Evolutionary conservation across 2,888 invertebrate genomes (phyloP).

Genomic region (Ichneumon xanthorius): DNA sequence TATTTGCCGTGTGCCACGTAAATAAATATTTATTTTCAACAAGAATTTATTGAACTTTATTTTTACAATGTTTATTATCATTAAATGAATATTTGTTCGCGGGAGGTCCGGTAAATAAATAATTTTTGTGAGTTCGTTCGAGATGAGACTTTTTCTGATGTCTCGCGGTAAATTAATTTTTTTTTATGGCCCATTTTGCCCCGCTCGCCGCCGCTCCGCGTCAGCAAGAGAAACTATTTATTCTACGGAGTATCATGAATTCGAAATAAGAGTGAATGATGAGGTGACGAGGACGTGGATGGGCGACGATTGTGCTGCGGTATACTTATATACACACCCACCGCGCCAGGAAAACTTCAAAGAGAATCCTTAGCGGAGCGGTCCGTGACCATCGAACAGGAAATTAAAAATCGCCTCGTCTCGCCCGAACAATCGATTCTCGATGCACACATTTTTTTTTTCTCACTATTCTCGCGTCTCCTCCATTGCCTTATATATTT

Average conservation of each 20-base stretch:
- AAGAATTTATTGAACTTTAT: neutral
- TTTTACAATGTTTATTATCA: neutral
- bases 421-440: constrained; percentile 69
- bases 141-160: too few relatives aligned
- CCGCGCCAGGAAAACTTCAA: constrained; percentile 60
- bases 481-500: constrained; percentile 48
- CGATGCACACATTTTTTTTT: constrained; percentile 65
- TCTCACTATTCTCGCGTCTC: constrained; percentile 40
- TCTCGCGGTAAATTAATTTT: too few relatives aligned
- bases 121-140: neutral
- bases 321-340: neutral
- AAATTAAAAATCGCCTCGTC: constrained; percentile 75
- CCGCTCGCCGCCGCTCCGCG: neutral
- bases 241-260: constrained; percentile 48
- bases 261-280: constrained; percentile 60
- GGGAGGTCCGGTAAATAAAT: neutral
- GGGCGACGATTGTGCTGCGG: constrained; percentile 33
- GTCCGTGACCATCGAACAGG: constrained; percentile 75
- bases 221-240: neutral
- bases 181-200: neutral
- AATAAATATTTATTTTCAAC: too few relatives aligned
- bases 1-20: too few relatives aligned
- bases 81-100: neutral
- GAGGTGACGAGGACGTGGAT: constrained; percentile 56
- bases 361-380: constrained; percentile 49